These are phyloP conservation scores for Autographa gamma DNA, from an alignment of 2,888 invertebrate species.

Conservation along the genomic window DNA sequence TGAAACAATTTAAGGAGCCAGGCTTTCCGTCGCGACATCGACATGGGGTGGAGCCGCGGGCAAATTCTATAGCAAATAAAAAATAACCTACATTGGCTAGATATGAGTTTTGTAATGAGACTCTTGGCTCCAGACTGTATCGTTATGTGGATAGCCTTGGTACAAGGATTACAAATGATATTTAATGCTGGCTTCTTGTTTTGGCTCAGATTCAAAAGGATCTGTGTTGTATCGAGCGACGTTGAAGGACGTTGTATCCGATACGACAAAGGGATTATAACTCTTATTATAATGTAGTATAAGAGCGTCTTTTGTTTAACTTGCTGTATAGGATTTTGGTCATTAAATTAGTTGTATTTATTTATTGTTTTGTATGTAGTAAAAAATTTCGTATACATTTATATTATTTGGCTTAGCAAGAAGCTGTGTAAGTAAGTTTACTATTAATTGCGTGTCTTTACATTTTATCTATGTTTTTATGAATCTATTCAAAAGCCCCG, in stretches of 20 bases:
- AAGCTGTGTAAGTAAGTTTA: too few species aligned
- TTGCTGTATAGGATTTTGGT: background rate
- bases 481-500: too few species aligned
- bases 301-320: background rate
- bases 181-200: constrained; percentile 17
- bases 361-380: background rate
- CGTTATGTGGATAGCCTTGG: constrained; percentile 15
- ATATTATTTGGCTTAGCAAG: background rate
- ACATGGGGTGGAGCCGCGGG: background rate
- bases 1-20: too few species aligned
- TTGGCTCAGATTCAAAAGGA: constrained; percentile 26
- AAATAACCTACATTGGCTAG: constrained; percentile 47
- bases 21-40: background rate
- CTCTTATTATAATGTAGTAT: background rate
- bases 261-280: background rate
- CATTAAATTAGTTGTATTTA: background rate
- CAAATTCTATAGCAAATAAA: constrained; percentile 17
- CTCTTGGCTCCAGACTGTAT: constrained; percentile 16
- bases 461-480: too few species aligned
- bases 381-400: background rate
- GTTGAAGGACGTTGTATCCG: background rate
- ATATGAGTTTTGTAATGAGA: constrained; percentile 30
- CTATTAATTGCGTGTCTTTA: too few species aligned
- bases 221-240: constrained; percentile 5
- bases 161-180: constrained; percentile 27